Base-by-base conservation (phyloP, 2,888 invertebrate genomes). In the Seladonia tumulorum region DNA sequence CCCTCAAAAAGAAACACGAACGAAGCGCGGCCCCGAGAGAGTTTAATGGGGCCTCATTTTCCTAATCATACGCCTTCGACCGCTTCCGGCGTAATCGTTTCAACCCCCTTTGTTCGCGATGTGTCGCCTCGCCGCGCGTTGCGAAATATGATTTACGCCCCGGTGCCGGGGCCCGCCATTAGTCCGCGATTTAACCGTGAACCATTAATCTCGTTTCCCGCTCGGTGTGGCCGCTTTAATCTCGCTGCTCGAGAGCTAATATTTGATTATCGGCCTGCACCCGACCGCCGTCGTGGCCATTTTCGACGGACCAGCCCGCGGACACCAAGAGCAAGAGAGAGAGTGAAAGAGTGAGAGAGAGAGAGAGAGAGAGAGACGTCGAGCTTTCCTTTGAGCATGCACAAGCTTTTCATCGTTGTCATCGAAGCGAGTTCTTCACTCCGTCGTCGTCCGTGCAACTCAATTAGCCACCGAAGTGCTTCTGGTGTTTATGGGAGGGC, bases 131-230 rank as follows among this genome's bases (percentile, higher is more conserved):
- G 80, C 63, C n/a, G 18, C 76, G 66, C 80, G 45, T 84, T 84
- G 74, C 81, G 75, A 84, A 84, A 84, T 71, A 60, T 84, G 84
- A 84, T 84, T 84, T 84, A 84, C 84, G 81, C 53, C 60, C 25
- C 35, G 25, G 29, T 49, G 76, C 60, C 78, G 72, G 22, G 72
- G 22, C 71, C 78, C 80, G 71, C 82, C 75, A 85, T 85, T 85
- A 85, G 81, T 76, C 81, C 78, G 70, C 81, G 81, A 76, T 79
- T 81, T 78, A 85, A 78, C 74, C 63, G 84, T 72, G 66, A 77
- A 68, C 82, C 81, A 72, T 78, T 85, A 85, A 85, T 85, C 84
- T 82, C 75, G 78, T 78, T 73, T 70, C 78, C 74, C 45, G 66
- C 53, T n/a, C 77, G 83, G 79, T 71, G 82, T 75, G 71, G 60